Evolutionary conservation across 2,888 invertebrate species (phyloP).

Genomic region (Kuschelorhynchus macadamiae): DNA sequence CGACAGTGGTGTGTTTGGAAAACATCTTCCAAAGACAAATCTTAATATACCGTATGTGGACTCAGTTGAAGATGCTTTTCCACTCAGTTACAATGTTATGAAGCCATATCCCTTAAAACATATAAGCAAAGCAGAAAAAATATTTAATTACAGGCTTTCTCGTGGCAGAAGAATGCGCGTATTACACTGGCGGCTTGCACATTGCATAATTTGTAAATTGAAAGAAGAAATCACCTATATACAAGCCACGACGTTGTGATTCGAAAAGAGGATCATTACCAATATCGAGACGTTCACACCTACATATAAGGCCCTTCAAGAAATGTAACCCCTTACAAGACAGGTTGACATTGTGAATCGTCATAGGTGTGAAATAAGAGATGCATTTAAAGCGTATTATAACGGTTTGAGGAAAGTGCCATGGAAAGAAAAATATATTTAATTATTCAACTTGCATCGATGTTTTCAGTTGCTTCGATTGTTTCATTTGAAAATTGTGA

Average conservation of each 20-base stretch:
- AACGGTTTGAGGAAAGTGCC: slow-evolving; percentile 7
- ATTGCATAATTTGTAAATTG: slow-evolving; percentile 11
- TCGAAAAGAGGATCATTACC: neutral
- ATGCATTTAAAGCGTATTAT: slow-evolving; percentile 15
- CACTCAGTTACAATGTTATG: slow-evolving; percentile 31
- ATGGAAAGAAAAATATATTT: slow-evolving; percentile 15
- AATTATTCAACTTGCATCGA: slow-evolving; percentile 7
- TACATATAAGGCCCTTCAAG: neutral
- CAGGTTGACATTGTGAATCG: slow-evolving; percentile 15
- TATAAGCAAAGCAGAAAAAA: slow-evolving; percentile 47
- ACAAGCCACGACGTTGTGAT: neutral
- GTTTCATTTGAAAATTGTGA: neutral
- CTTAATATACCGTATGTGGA: slow-evolving; percentile 25
- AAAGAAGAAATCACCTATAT: slow-evolving; percentile 5
- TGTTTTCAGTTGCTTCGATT: neutral
- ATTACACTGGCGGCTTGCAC: slow-evolving; percentile 13
- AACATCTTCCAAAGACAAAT: slow-evolving; percentile 21
- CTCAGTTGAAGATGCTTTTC: slow-evolving; percentile 59
- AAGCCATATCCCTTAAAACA: slow-evolving; percentile 41
- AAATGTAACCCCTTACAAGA: slow-evolving; percentile 11
- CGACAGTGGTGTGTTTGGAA: slow-evolving; percentile 13
- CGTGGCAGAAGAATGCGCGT: slow-evolving; percentile 48
- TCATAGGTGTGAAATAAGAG: slow-evolving; percentile 9
- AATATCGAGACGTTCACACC: slow-evolving; percentile 1
- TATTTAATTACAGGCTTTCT: slow-evolving; percentile 55